Conservation (phyloP, 2,113 vertebrate species). For the Manacus vitellinus region DNA sequence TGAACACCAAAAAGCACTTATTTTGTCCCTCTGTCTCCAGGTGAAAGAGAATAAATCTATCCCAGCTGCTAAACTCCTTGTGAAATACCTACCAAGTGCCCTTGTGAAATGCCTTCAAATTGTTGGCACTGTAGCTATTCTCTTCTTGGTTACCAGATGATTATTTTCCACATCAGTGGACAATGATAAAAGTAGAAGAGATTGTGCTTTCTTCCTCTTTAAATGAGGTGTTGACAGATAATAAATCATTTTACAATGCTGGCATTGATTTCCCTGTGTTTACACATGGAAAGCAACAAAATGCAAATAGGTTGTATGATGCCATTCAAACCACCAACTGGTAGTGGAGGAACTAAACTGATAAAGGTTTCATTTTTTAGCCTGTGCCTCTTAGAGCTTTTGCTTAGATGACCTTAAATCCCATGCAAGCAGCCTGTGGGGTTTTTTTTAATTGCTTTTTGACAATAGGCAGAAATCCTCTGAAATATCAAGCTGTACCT, state of each 20-base stretch:
- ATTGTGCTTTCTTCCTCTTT: background rate
- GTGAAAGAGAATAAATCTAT: background rate
- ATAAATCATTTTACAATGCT: conserved; percentile 29
- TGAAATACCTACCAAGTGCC: background rate
- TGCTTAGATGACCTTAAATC: background rate
- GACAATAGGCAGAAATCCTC: background rate
- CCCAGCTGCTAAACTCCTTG: background rate
- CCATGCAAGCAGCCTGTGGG: accelerated
- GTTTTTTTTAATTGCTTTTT: background rate
- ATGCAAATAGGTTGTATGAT: background rate
- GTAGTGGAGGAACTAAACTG: background rate
- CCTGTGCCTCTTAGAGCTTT: background rate
- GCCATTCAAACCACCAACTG: background rate
- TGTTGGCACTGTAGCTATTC: conserved; percentile 28
- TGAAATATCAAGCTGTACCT: background rate
- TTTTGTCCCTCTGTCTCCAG: background rate
- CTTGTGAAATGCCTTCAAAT: background rate
- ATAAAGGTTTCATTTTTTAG: background rate
- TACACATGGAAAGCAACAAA: background rate
- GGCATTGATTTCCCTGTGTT: background rate
- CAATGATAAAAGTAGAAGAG: conserved; percentile 24
- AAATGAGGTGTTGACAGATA: background rate
- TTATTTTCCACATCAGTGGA: conserved; percentile 43
- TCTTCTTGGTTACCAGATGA: conserved; percentile 37
- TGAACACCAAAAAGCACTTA: background rate